Evolutionary conservation across 1,140 invertebrate genomes (phyloP), one percentile per base, ranked within the genome.

Genomic region (Trissolcus basalis): DNA sequence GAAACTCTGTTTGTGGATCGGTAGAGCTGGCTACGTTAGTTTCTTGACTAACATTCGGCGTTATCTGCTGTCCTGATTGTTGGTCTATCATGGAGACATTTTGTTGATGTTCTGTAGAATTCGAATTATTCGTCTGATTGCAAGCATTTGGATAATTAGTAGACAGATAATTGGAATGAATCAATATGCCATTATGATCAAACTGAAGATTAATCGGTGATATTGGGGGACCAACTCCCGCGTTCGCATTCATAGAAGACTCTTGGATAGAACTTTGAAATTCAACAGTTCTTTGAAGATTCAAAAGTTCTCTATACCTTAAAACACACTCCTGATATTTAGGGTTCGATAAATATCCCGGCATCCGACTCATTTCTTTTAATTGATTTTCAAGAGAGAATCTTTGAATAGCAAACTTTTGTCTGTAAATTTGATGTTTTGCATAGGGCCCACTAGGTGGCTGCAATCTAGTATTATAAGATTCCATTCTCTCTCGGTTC

Each of bases 121-220:
- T 45, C 1, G 47, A 12, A 61, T 80, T 82, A 1, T 73, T 12
- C 11, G 33, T 3, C 13, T 47, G 63, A 32, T 11, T 55, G 13
- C 71, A 74, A 47, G 49, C 73, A 15, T 58, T 71, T 6, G 83
- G 32, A 41, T 81, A 83, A 70, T 63, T 67, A 9, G 79, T 68
- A 0, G 83, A 70, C 4, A 84, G 61, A 13, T 82, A 84, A 49
- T 73, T 87, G 0, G 87, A 83, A 56, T 88, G 88, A 3, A 89
- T 88, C 4, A 89, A 27, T 16, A 87, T 69, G 0, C 87, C 87
- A 48, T 88, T 88, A 8, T 88, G 86, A 81, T 89, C 87, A 9
- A 88, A 89, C 43, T 89, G 87, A 7, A 89, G 61, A 72, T 87
- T 88, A 36, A 88, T 88, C 0, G 86, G 83, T 1, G 84, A 82